Evolutionary conservation across 2,888 invertebrate species (phyloP), one percentile per base, ranked within the genome.

Genomic region (Drosophila paramelanica): DNA sequence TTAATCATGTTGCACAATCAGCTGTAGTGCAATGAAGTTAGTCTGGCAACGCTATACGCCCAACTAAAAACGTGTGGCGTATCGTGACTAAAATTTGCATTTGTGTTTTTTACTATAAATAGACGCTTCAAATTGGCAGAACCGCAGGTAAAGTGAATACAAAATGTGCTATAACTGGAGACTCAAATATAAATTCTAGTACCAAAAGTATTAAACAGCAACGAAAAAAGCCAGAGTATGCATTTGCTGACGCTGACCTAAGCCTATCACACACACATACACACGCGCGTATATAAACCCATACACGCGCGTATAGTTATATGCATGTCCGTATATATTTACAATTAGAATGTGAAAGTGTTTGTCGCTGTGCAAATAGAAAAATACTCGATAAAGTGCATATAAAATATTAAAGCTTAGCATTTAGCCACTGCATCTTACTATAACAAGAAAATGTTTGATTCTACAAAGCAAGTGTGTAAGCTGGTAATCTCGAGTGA

Each of bases 281-380:
- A 41, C 39, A 47, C 52, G 23, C 53, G 11, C 13, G 53, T 14
- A 39, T 59, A 46, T 36, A 47, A 50, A 33, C 56, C 36, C 13
- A 57, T 17, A 36, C 20, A 68, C 31, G 53, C 46, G 46, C 50
- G 23, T 67, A 41, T 46, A 51, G 23, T 53, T 45, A 33, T 23
- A 39, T 64, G 46, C 13, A 51, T 66, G 43, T 33, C 8, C 45
- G 55, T 53, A 76, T 71, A 60, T 61, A 73, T 75, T 66, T 59
- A 55, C 42, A 71, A 60, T 61, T 66, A 75, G 49, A 88, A 86
- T 83, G 88, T 88, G 86, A 83, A 88, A 86, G 88, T 86, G 75
- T 85, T 85, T 82, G 73, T 77, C 46, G 59, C 62, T 71, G 66
- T 87, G 66, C 73, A 78, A 72, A 68, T 65, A 45, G 55, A 79